These are phyloP conservation scores for Euproctis similis DNA, from an alignment of 2,888 invertebrate genomes.

Conservation along the genomic window DNA sequence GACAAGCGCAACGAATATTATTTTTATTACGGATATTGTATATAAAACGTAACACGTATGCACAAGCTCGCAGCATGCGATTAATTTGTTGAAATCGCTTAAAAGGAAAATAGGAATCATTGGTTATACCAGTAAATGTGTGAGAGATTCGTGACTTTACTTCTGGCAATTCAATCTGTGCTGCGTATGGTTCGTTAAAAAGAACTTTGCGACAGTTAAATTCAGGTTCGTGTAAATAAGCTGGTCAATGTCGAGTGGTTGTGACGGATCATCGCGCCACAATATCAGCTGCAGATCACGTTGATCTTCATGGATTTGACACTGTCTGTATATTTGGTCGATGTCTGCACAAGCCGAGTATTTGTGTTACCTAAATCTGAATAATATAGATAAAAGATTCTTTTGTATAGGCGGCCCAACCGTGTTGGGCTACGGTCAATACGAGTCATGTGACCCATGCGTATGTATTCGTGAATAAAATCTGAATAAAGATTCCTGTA, in stretches of 20 bases:
- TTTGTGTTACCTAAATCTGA: slow-evolving; percentile 13
- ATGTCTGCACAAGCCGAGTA: slow-evolving; percentile 5
- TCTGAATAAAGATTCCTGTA: too few species aligned
- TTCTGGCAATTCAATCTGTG: neutral
- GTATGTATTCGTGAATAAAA: too few species aligned
- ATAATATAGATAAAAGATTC: too few species aligned
- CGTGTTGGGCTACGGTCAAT: slow-evolving; percentile 20
- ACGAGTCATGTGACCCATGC: slow-evolving; percentile 2
- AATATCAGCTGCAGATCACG: too few species aligned
- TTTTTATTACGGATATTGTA: slow-evolving; percentile 3
- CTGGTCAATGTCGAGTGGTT: too few species aligned
- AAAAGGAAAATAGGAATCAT: neutral
- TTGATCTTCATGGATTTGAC: neutral
- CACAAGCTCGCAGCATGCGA: neutral
- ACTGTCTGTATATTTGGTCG: slow-evolving; percentile 7
- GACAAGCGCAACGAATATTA: neutral
- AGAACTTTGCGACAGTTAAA: too few species aligned
- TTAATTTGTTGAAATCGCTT: neutral
- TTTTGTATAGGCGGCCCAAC: too few species aligned
- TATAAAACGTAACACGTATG: slow-evolving; percentile 5
- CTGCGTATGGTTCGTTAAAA: too few species aligned
- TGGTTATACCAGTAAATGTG: neutral
- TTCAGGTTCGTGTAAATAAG: too few species aligned
- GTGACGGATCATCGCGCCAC: too few species aligned
- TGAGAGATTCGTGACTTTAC: neutral